A percentile compares a stretch with the other conserved stretches of the same genome.
Evolutionary conservation across 2,113 vertebrate genomes (phyloP).

Genomic region (Rhinopomastus cyanomelas): DNA sequence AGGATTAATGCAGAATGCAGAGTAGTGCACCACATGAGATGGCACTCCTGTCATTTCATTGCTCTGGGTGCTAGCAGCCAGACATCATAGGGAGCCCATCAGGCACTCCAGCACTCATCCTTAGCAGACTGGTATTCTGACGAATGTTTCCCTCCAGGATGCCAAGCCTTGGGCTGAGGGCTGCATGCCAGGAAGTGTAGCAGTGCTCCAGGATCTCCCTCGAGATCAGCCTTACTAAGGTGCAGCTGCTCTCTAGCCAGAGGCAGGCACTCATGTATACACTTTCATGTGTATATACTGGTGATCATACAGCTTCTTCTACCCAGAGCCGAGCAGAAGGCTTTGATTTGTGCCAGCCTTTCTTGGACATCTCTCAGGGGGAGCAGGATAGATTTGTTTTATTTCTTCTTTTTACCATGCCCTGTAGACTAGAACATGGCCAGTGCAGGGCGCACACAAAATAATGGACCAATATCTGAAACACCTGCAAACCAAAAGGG

Average conservation of each 20-base stretch:
- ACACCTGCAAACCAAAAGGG: conserved; percentile 15
- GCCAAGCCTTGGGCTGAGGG: conserved; percentile 38
- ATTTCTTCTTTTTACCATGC: neutral
- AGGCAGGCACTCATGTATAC: neutral
- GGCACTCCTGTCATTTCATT: neutral
- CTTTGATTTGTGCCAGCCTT: conserved; percentile 34
- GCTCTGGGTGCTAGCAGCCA: neutral
- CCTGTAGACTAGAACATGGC: conserved; percentile 24
- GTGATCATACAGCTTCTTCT: conserved; percentile 18
- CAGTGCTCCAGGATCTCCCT: conserved; percentile 14
- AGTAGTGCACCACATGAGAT: neutral
- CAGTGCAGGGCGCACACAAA: neutral
- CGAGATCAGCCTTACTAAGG: conserved; percentile 29
- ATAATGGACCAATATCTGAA: conserved; percentile 33
- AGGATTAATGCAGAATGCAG: conserved; percentile 12
- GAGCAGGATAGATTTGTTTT: neutral
- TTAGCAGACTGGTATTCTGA: neutral
- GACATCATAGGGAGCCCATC: neutral
- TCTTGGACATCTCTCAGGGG: conserved; percentile 49
- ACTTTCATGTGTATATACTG: neutral
- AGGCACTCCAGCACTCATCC: conserved; percentile 18
- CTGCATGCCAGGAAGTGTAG: neutral
- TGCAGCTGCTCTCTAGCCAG: conserved; percentile 22
- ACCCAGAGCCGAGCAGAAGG: conserved; percentile 32
- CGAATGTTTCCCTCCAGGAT: neutral